These are phyloP conservation scores for Crocodylus rhombifer DNA, from an alignment of 2,797 vertebrate species.

Conservation along the genomic window DNA sequence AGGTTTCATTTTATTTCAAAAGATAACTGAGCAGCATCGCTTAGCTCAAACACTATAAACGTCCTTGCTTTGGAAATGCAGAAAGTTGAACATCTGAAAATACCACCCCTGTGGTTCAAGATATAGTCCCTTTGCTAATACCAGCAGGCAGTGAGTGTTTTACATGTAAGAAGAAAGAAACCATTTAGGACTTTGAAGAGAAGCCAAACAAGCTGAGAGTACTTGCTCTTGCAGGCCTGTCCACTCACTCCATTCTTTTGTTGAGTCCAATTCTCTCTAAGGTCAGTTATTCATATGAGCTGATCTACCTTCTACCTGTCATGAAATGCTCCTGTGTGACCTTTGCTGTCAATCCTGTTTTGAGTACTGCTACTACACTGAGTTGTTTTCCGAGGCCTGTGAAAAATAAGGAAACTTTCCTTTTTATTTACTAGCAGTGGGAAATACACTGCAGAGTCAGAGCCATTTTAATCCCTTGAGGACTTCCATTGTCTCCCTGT, in stretches of 20 bases:
- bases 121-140: neutral
- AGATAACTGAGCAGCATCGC: neutral
- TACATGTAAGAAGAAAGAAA: rapidly evolving
- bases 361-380: rapidly evolving
- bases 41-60: neutral
- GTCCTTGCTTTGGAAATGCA: neutral
- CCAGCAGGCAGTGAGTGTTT: rapidly evolving
- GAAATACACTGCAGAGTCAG: neutral
- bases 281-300: neutral
- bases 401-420: neutral
- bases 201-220: rapidly evolving
- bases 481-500: neutral
- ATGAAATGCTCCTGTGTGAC: rapidly evolving
- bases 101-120: neutral
- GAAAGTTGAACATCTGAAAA: neutral
- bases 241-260: rapidly evolving
- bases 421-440: neutral
- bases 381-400: neutral
- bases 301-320: neutral
- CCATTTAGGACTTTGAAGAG: rapidly evolving
- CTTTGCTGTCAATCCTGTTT: neutral
- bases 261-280: neutral
- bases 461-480: neutral
- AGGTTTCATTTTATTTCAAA: neutral
- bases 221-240: rapidly evolving